Percentiles rank a stretch among this genome's conserved stretches.
Conservation (phyloP, 2,113 vertebrate species). For the Macquaria ambigua region DNA sequence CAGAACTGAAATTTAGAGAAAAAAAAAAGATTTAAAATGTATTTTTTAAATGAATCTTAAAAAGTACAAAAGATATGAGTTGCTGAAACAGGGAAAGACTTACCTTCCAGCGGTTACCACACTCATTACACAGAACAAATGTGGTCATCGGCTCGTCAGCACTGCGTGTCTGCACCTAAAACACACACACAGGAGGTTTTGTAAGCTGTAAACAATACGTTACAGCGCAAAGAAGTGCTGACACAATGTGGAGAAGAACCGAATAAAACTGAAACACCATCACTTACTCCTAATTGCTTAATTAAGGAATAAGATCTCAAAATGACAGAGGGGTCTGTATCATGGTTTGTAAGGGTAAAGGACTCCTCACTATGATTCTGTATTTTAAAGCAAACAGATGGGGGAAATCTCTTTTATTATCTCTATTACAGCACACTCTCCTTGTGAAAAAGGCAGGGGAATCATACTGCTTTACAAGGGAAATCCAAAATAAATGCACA, state of each 20-base stretch:
- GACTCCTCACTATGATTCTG: background rate
- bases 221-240: background rate
- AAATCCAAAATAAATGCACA: background rate
- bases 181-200: constrained; percentile 34
- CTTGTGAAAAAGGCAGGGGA: background rate
- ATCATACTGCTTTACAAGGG: background rate
- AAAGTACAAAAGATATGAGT: background rate
- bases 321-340: background rate
- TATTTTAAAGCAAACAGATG: no score
- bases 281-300: background rate
- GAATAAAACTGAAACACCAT: background rate
- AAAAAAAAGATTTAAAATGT: background rate
- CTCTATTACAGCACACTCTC: background rate
- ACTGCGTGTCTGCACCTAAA: constrained; percentile 95
- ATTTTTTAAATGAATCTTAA: background rate
- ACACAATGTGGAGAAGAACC: background rate
- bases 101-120: constrained; percentile 99
- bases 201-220: background rate
- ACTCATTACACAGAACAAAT: constrained; percentile 97
- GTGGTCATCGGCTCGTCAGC: constrained; percentile 99
- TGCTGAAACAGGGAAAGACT: constrained; percentile 39
- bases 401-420: background rate
- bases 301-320: background rate
- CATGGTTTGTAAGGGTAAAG: background rate
- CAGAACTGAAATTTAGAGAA: constrained; percentile 82